Percentiles rank a stretch among this genome's conserved stretches.
Evolutionary conservation across 2,888 invertebrate species (phyloP).

Genomic region (Smittia sp.): DNA sequence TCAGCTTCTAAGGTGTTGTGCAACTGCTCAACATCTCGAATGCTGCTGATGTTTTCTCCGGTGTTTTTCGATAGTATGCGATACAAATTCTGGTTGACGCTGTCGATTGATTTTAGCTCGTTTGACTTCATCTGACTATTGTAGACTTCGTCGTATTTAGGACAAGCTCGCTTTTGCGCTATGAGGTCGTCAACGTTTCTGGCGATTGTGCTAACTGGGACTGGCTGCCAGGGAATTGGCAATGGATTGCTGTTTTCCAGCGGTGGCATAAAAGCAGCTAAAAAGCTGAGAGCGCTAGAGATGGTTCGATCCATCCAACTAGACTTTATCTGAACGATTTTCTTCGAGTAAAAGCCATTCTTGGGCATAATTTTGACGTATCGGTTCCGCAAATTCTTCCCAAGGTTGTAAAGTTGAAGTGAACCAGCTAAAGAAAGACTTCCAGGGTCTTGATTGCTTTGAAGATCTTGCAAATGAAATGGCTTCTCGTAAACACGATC

Average conservation of each 20-base stretch:
- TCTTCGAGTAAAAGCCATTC: conserved; percentile 59
- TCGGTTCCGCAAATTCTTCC: conserved; percentile 65
- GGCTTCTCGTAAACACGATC: conserved; percentile 74
- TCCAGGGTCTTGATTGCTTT: conserved; percentile 65
- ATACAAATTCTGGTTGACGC: conserved; percentile 61
- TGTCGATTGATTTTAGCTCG: conserved; percentile 56
- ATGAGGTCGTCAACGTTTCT: conserved; percentile 61
- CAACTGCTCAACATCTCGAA: conserved; percentile 68
- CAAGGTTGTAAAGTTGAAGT: conserved; percentile 70
- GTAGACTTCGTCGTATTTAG: conserved; percentile 57
- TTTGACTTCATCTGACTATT: conserved; percentile 55
- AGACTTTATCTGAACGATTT: conserved; percentile 64
- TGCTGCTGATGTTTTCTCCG: conserved; percentile 58
- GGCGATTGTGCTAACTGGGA: conserved; percentile 67
- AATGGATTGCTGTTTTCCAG: conserved; percentile 50
- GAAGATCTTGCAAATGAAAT: conserved; percentile 63
- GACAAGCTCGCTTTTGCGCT: conserved; percentile 57
- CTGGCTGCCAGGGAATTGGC: conserved; percentile 76
- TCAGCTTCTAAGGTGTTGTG: conserved; percentile 70
- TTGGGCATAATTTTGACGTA: conserved; percentile 67
- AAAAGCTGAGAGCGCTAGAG: conserved; percentile 78
- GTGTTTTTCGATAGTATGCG: conserved; percentile 60
- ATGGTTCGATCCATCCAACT: conserved; percentile 81
- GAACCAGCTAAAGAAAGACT: conserved; percentile 68
- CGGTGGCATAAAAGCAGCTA: conserved; percentile 66